These are phyloP conservation scores for Pediacus dermestoides DNA, from an alignment of 2,888 invertebrate species.

Conservation along the genomic window DNA sequence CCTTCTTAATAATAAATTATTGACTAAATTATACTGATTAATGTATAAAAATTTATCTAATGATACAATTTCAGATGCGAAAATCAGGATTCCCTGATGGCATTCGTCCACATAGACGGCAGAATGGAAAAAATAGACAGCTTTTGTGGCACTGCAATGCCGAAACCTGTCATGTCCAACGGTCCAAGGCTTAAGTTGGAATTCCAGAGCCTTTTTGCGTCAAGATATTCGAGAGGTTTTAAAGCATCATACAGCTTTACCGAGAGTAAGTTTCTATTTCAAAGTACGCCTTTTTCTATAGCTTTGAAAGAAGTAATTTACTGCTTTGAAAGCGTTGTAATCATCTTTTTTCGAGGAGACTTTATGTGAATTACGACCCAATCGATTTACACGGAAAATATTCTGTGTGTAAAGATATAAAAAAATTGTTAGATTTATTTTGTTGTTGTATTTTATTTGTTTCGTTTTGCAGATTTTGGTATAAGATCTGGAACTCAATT, in stretches of 20 bases:
- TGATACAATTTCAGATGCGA: conserved; percentile 66
- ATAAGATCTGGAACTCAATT: conserved; percentile 78
- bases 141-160: conserved; percentile 78
- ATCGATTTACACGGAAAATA: no score
- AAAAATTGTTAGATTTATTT: no score
- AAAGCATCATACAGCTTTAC: conserved; percentile 85
- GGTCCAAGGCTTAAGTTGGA: conserved; percentile 82
- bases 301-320: no score
- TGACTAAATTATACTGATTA: no score
- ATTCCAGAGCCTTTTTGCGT: conserved; percentile 76
- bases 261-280: conserved; percentile 67
- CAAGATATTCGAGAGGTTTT: conserved; percentile 78
- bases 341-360: no score
- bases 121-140: conserved; percentile 82
- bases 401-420: no score
- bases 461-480: conserved; percentile 73
- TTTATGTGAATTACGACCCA: no score
- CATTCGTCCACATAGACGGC: conserved; percentile 78
- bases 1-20: no score
- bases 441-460: conserved; percentile 17
- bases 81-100: conserved; percentile 73
- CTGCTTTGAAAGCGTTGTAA: conserved; percentile 5
- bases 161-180: conserved; percentile 90
- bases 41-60: no score
- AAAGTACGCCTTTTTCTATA: no score